Conservation (phyloP, 1,140 invertebrate species). For the Conus ventricosus region DNA sequence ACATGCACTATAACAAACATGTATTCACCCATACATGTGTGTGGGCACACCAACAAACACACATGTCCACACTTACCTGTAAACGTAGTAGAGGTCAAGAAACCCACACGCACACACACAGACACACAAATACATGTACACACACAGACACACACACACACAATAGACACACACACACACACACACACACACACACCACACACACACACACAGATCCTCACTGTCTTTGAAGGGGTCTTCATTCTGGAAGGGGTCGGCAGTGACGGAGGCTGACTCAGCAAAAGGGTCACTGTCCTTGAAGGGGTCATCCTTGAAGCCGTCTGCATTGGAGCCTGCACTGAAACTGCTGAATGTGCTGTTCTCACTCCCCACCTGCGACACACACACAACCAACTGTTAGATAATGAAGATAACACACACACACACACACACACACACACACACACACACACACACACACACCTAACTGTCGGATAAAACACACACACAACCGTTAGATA, state of each 20-base stretch:
- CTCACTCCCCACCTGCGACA: constrained; percentile 2
- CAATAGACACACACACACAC: no score
- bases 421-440: neutral
- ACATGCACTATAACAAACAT: no score
- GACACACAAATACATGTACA: neutral
- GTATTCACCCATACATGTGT: no score
- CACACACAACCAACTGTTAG: neutral
- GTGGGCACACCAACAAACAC: no score
- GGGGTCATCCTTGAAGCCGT: constrained; percentile 71
- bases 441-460: no score
- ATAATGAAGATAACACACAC: no score
- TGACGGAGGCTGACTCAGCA: constrained; percentile 68
- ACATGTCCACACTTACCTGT: no score
- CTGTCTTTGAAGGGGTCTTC: constrained; percentile 76
- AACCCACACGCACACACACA: no score
- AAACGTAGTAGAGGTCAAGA: no score
- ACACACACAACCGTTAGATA: no score
- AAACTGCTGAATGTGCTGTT: constrained; percentile 49
- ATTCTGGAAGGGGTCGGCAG: constrained; percentile 62
- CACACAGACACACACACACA: no score
- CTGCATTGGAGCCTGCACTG: constrained; percentile 48
- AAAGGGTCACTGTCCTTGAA: constrained; percentile 79
- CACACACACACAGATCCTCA: constrained; percentile 36
- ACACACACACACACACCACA: neutral
- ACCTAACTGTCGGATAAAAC: no score